Base-by-base conservation (phyloP, 2,797 vertebrate species). In the Chelon auratus region DNA sequence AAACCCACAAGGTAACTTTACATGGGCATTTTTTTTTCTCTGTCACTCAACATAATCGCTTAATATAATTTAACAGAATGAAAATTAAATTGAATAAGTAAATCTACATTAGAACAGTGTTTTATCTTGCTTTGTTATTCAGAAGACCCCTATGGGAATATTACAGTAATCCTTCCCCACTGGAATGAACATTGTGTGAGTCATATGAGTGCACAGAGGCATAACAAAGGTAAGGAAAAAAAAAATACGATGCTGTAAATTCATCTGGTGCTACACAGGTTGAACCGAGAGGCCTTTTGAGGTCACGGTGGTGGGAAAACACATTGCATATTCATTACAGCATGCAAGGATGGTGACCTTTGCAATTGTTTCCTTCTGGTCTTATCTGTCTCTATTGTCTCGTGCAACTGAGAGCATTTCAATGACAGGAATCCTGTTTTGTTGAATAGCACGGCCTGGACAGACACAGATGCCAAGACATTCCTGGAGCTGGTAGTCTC, bases 361-460 rank as follows among this genome's bases (percentile, higher is more conserved):
- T 11, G 51, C 54, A 33, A 64, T 75, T 77, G 77, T 75, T 81
- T 78, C 53, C 60, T 48, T 67, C 75, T 61, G 8, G 22, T 67
- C 83, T 83, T 84, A 84, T 87, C 77, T 68, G 62, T 54, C 68
- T 36, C 6, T 65, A 72, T 81, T 87, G 86, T 91, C 70, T 72
- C 17, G 3, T 40, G 79, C 62, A 69, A 81, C 73, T 66, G 57
- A 75, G 68, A 74, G 63, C 60, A 61, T 78, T 87, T 86, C 90
- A 85, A 66, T 84, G 83, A 87, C 82, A 75, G 78, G 83, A 89
- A 87, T 91, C 85, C 81, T 81, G 85, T 89, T 91, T 81, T 83
- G 81, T 86, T 83, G 67, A 88, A 75, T 68, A 75, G 77, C 26
- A 0, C 45, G 13, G 77, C 75, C 82, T 62, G 68, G 62, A 81